Conservation (phyloP, 2,113 vertebrate species). For the Mesoclemmys tuberculata region DNA sequence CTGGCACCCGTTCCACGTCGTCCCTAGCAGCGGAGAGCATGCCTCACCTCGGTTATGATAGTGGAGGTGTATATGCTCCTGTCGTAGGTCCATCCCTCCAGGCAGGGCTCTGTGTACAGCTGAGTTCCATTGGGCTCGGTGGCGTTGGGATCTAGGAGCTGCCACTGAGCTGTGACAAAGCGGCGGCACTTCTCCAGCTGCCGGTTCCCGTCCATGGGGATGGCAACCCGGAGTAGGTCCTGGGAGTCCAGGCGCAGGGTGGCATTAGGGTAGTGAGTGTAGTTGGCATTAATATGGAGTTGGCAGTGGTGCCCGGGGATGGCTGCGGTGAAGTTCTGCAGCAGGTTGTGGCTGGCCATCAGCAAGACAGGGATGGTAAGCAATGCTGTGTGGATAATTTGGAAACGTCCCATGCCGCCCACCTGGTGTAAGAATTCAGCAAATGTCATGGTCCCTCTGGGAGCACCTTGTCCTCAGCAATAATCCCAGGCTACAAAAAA, state of each 20-base stretch:
- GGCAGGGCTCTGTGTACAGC: slow-evolving; percentile 67
- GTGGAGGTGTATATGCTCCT: slow-evolving; percentile 76
- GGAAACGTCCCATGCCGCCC: slow-evolving; percentile 83
- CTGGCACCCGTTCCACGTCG: fast-evolving
- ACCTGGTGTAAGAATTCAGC: slow-evolving; percentile 80
- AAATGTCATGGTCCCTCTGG: slow-evolving; percentile 74
- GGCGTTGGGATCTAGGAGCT: background rate
- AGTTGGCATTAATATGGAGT: background rate
- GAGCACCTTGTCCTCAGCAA: background rate
- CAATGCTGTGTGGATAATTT: slow-evolving; percentile 80
- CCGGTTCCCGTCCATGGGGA: background rate
- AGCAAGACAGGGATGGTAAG: slow-evolving; percentile 79
- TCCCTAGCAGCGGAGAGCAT: background rate
- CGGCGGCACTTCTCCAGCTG: slow-evolving; percentile 67
- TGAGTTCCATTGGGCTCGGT: background rate
- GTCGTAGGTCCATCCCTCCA: slow-evolving; percentile 81
- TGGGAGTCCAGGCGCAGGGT: background rate
- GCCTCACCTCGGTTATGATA: slow-evolving; percentile 81
- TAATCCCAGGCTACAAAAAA: background rate
- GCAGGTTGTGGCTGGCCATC: slow-evolving; percentile 87
- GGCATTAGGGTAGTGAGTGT: fast-evolving
- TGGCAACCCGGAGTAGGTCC: background rate
- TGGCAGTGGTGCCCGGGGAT: slow-evolving; percentile 80
- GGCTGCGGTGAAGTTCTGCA: slow-evolving; percentile 84
- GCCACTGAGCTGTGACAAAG: slow-evolving; percentile 73